A percentile compares a stretch with the other conserved stretches of the same genome.
Conservation (phyloP, 2,888 invertebrate species). For the Meloe dianella region DNA sequence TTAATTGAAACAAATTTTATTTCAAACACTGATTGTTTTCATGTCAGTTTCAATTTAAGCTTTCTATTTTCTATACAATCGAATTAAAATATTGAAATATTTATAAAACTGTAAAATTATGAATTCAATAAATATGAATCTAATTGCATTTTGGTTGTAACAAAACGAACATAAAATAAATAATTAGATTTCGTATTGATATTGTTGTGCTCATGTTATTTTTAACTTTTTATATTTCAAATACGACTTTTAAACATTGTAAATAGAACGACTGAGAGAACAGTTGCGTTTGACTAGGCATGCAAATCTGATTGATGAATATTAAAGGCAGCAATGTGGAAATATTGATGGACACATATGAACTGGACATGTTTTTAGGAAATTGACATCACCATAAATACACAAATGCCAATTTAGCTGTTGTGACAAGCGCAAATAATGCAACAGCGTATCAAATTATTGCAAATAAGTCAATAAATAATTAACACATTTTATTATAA, state of each 20-base stretch:
- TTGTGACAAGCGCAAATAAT: background rate
- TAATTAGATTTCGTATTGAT: background rate
- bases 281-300: background rate
- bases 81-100: background rate
- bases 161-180: background rate
- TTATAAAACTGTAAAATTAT: background rate
- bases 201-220: too few relatives aligned
- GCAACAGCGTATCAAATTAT: background rate
- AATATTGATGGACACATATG: background rate
- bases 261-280: background rate
- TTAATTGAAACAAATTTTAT: background rate
- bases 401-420: background rate
- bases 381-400: background rate
- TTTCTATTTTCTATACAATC: background rate
- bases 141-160: background rate
- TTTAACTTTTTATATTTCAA: background rate
- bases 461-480: background rate
- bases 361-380: background rate
- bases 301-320: slow-evolving; percentile 1
- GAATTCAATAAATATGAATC: background rate
- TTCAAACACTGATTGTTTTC: background rate
- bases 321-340: background rate
- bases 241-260: background rate
- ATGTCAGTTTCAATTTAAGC: background rate
- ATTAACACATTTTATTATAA: background rate